Base-by-base conservation (phyloP, 2,113 vertebrate species). In the Apodemus speciosus region DNA sequence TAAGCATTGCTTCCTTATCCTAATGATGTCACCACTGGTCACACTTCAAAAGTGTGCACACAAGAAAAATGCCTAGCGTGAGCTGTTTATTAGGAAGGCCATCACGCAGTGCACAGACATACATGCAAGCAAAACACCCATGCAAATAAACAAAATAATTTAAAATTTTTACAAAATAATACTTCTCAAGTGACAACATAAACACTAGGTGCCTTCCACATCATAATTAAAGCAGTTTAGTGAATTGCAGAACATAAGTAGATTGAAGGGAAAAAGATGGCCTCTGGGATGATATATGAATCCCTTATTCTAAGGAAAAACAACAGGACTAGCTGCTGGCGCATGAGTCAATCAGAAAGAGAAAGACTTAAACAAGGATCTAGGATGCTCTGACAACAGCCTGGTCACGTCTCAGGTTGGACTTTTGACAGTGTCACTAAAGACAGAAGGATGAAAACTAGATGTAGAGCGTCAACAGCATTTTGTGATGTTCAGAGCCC, bases 131-230 rank as follows among this genome's bases (percentile, higher is more conserved):
- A 46, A 75, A 75, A 30, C 13, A 16, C 25, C 14, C 73, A 75
- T 32, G 7, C 40, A 46, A 15, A 30, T 72, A 40, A 43, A 38
- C 69, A 71, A 73, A 73, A 43, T 75, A 75, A 46, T 40, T 75
- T 27, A 30, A 43, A 43, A 73, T 1, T 23, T 72, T 46, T 73
- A 73, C 68, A 72, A 73, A 73, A 46, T 73, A 46, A 73, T 27
- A 73, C 38, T 25, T 73, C n/a, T n/a, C 25, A 93, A 92, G 35
- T 73, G 86, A 89, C 53, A 92, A 95, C 95, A 60, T 73, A 88
- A 91, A 75, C 13, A 84, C 62, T 88, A 94, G 6, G 88, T 18
- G 2, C 0, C 30, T 83, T 92, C 58, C 21, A 58, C 13, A 94
- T 89, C 87, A 62, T 88, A 95, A 75, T 62, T 93, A 68, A 7